Base-by-base conservation (phyloP, 2,888 invertebrate species). In the Yponomeuta cagnagella region DNA sequence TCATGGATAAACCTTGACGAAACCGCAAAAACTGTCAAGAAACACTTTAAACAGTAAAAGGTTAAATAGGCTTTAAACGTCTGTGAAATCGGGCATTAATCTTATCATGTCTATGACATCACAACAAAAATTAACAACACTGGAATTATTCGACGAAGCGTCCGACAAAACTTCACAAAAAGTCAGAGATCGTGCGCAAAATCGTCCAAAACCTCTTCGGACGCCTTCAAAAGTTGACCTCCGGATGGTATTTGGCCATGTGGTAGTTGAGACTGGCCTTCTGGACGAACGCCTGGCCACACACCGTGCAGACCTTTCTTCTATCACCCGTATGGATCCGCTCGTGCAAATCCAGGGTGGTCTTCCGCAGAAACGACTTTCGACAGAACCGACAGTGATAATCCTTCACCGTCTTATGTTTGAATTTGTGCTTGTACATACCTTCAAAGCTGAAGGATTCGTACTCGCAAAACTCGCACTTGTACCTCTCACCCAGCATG, bases 211-310 rank as follows among this genome's bases (percentile, higher is more conserved):
- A 43, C 6, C 6, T 43, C 5, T 43, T 43, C 43, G 43, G 43
- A 2, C 66, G 66, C 66, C 15, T 37, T 67, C 48, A 88, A 76
- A 80, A 90, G 63, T 83, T 83, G 1, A 88, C 88, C n/a, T 80
- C 86, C 0, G 91, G 90, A 72, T 91, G 90, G 70, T 90, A 85
- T 66, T 89, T 92, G 0, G 82, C 76, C 90, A 90, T 90, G 63
- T 91, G 90, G 73, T 89, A 90, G 73, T 90, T 90, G 72, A 89
- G 74, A 72, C 90, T 90, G 0, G 90, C 88, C 73, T 90, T 90
- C 73, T 91, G 90, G 0, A 90, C 90, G 72, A 91, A 93, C 63
- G 89, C 88, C 72, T 91, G 87, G 0, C 88, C 83, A 69, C 91
- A 91, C 0, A 81, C 80, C 1, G 73, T 75, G 72, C 91, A 91